Percentiles rank a stretch among this genome's conserved stretches.
These are phyloP conservation scores for Turdus rufiventris DNA, from an alignment of 2,113 vertebrate genomes.

Conservation along the genomic window DNA sequence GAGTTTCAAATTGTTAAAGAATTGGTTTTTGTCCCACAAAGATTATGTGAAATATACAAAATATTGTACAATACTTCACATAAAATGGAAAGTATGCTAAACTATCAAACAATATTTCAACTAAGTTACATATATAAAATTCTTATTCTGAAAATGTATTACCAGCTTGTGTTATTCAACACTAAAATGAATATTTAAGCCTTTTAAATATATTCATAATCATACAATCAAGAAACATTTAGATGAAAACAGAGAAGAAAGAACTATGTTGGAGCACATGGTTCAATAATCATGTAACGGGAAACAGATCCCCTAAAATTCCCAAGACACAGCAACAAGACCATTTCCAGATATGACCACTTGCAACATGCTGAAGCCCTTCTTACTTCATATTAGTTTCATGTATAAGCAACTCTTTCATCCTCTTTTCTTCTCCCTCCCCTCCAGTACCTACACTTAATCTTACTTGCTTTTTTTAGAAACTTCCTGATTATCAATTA, in stretches of 20 bases:
- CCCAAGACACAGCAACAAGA: background rate
- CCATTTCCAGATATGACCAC: background rate
- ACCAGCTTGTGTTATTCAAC: background rate
- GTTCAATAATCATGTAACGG: background rate
- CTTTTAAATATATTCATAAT: background rate
- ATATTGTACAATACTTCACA: background rate
- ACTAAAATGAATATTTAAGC: background rate
- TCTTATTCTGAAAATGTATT: background rate
- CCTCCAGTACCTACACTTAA: conserved; percentile 10
- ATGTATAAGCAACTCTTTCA: background rate
- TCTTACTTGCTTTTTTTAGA: conserved; percentile 46
- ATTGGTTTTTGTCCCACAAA: background rate
- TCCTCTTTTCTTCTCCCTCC: background rate
- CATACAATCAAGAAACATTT: background rate
- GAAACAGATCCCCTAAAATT: background rate
- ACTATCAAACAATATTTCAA: background rate
- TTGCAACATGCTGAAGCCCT: background rate
- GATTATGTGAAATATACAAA: background rate
- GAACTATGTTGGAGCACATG: background rate
- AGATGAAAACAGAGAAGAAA: background rate
- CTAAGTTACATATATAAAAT: background rate
- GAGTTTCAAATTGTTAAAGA: background rate
- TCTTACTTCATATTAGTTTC: background rate
- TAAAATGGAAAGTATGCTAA: background rate
- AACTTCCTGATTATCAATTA: background rate